Evolutionary conservation across 2,888 invertebrate species (phyloP), one percentile per base, ranked within the genome.

Genomic region (Cheilosia urbana): DNA sequence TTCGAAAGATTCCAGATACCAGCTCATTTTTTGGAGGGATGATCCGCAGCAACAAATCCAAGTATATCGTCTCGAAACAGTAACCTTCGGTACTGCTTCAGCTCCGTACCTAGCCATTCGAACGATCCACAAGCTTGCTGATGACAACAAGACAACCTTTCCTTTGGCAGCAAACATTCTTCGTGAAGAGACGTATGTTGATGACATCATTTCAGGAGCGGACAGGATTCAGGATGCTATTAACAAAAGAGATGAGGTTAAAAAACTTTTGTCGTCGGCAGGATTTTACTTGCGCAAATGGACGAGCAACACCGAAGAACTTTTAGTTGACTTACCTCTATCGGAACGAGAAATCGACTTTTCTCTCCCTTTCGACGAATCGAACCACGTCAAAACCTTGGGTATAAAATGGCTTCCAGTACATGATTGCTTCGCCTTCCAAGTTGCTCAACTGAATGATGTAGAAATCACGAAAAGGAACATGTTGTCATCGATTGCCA

Each of bases 201-300:
- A 34, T 34, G 30, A 34, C 9, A 9, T 34, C 9, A 34, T 34
- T 34, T 34, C 30, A 34, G 30, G 30, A 34, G 30, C 30, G 9
- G 30, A 34, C 9, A 1, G 9, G 9, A 34, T 34, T 34, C 9
- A 34, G 9, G 30, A 34, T 7, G 30, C 9, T 34, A 9, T 34
- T 6, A 34, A 34, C 9, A 34, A 34, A 9, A 34, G 30, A 9
- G 30, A 34, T 34, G 30, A 34, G 9, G 30, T 34, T 2, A 7
- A 34, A 34, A 34, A 34, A 0, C 30, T 34, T 34, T 9, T 34
- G 9, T 3, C n/a, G n/a, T 15, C 42, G 15, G 42, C 42, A 42
- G 42, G 42, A 42, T 42, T 42, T 42, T 42, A 11, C 49, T 49
- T 49, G 3, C 17, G 19, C 49, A 21, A 49, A 49, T 49, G 49